These are phyloP conservation scores for Trilocha varians DNA, from an alignment of 2,888 invertebrate species.

Conservation along the genomic window DNA sequence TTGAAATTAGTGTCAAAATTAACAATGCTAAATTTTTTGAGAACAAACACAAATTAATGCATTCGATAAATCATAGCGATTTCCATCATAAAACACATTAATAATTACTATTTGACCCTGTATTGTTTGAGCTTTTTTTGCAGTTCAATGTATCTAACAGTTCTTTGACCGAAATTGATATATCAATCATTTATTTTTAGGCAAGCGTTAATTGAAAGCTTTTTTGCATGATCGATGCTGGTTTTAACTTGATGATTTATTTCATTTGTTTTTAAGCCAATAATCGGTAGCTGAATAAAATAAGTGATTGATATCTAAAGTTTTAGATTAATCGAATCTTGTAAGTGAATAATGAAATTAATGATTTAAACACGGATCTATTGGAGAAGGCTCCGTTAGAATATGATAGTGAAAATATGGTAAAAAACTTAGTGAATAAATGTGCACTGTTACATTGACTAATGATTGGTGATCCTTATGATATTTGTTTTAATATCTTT, in stretches of 20 bases:
- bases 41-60: constrained; percentile 15
- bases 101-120: constrained; percentile 1
- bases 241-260: constrained; percentile 19
- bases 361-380: neutral
- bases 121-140: constrained; percentile 3
- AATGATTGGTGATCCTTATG: constrained; percentile 12
- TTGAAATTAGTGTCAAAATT: constrained; percentile 18
- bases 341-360: neutral
- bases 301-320: neutral
- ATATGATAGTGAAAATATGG: neutral
- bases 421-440: neutral
- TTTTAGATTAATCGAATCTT: neutral
- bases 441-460: constrained; percentile 12
- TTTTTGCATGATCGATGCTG: neutral
- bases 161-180: constrained; percentile 24
- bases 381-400: neutral
- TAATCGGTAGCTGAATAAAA: neutral
- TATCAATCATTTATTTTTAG: constrained; percentile 28
- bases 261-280: neutral
- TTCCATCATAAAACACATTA: constrained; percentile 11
- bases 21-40: constrained; percentile 21
- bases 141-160: constrained; percentile 25
- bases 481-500: constrained; percentile 14
- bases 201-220: neutral
- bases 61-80: constrained; percentile 13